These are phyloP conservation scores for Tangara arthus DNA, from an alignment of 2,797 vertebrate genomes.

Conservation along the genomic window DNA sequence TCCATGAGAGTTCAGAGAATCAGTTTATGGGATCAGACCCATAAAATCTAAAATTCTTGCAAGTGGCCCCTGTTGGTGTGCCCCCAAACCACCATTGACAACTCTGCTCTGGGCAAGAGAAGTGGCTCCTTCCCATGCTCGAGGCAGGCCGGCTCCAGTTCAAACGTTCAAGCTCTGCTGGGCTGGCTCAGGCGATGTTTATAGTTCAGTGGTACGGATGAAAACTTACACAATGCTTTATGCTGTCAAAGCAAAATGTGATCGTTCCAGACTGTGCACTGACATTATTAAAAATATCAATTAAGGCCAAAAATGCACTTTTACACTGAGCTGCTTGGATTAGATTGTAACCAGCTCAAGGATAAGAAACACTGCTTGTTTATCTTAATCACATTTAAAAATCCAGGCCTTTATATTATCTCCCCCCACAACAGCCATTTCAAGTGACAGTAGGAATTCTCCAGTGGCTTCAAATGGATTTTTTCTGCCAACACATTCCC, in stretches of 20 bases:
- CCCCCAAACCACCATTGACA: background rate
- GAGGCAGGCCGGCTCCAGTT: background rate
- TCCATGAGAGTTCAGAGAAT: background rate
- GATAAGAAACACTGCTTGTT: constrained; percentile 65
- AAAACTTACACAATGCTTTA: constrained; percentile 59
- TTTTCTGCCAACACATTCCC: background rate
- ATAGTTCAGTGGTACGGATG: constrained; percentile 33
- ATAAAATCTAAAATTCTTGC: background rate
- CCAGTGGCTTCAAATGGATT: constrained; percentile 10
- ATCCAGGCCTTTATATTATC: constrained; percentile 22
- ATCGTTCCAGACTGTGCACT: constrained; percentile 42
- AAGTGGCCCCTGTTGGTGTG: background rate
- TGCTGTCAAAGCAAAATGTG: constrained; percentile 64
- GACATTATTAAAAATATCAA: constrained; percentile 68
- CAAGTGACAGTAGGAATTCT: constrained; percentile 41
- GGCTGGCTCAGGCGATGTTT: constrained; percentile 50
- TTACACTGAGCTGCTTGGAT: constrained; percentile 62
- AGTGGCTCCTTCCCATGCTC: background rate
- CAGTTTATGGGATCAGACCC: background rate
- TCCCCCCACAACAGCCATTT: constrained; percentile 27
- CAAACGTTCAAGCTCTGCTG: constrained; percentile 38
- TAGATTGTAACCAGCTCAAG: constrained; percentile 57
- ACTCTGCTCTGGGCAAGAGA: background rate
- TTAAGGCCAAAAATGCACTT: constrained; percentile 70
- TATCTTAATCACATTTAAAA: constrained; percentile 65